phyloP scores from a whole-genome alignment of 2,888 invertebrate genomes.

The Phyllotreta striolata region DNA sequence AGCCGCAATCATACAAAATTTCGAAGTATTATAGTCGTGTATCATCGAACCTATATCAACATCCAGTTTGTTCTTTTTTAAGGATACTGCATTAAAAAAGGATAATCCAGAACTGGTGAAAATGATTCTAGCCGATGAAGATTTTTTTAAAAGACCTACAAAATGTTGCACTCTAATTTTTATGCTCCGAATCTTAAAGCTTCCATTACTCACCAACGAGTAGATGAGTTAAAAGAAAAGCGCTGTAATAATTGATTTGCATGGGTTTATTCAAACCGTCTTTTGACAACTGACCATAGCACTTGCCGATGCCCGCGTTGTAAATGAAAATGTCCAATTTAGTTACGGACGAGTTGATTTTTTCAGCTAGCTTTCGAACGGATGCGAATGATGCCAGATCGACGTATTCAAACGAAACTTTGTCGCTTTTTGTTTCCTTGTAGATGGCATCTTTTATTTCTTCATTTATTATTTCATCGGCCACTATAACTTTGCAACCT shows the following conservation, averaged over 20 bases:
- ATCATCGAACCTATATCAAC: conserved; percentile 10
- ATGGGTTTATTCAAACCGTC: conserved; percentile 70
- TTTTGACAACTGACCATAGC: conserved; percentile 59
- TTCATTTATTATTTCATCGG: conserved; percentile 54
- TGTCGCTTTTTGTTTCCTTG: conserved; percentile 51
- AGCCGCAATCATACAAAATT: conserved; percentile 32
- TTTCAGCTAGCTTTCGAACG: conserved; percentile 68
- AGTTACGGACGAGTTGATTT: conserved; percentile 63
- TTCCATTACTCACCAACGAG: conserved; percentile 60
- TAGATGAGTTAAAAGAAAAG: conserved; percentile 73
- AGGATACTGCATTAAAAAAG: conserved; percentile 17
- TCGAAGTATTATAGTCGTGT: conserved; percentile 34
- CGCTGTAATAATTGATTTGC: conserved; percentile 75
- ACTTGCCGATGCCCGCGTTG: conserved; percentile 70
- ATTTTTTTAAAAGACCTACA: conserved; percentile 40
- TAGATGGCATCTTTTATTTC: conserved; percentile 50
- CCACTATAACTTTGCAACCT: conserved; percentile 65
- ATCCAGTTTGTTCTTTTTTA: conserved; percentile 7
- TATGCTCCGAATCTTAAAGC: not conserved
- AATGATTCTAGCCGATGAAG: conserved; percentile 36
- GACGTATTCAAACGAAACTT: conserved; percentile 60
- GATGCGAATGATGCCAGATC: conserved; percentile 66
- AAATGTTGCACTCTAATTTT: conserved; percentile 9
- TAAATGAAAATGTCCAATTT: conserved; percentile 70
- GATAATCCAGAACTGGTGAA: conserved; percentile 37